Base-by-base conservation (phyloP, 2,888 invertebrate genomes). In the Geotrupes spiniger region DNA sequence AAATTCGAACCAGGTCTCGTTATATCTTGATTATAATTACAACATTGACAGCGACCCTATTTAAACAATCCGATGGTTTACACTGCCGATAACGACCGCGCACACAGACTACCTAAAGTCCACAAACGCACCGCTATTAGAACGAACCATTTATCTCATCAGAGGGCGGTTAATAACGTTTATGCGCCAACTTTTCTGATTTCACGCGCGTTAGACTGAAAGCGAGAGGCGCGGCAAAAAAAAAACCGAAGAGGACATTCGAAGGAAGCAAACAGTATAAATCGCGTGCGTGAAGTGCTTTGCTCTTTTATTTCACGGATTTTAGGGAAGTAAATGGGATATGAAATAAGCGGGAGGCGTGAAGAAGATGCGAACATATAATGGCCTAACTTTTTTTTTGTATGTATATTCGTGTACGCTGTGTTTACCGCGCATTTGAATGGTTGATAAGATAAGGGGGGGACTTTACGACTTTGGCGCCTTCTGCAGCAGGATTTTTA, bases 311-410 rank as follows among this genome's bases (percentile, higher is more conserved):
- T 64, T 63, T 64, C 63, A 63, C 62, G 63, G 62, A 53, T 61
- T 61, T 62, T 60, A 57, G 63, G 57, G 60, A 52, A 57, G 57
- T 61, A 64, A 63, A 64, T 64, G 64, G 62, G 64, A 63, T 64
- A 64, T 64, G 63, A 64, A 63, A 64, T 64, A 61, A 64, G 59
- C 58, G 51, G 44, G 54, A 51, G 53, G 53, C 53, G 53, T 50
- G 54, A 60, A 56, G 57, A 60, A 54, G 60, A 57, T 56, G 58
- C 55, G 54, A 57, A 60, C 54, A 54, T 56, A 59, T 58, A 60
- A 59, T 60, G 57, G 59, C 57, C 47, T 47, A 58, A 57, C 58
- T 59, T 60, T 59, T 59, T 59, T 56, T 55, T 53, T 55, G 40
- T 51, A 42, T 44, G 41, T 47, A 46, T 51, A 45, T 43, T 46